Percentiles rank a stretch among this genome's conserved stretches.
phyloP scores from a whole-genome alignment of 2,113 vertebrate genomes.

The Ranitomeya variabilis region DNA sequence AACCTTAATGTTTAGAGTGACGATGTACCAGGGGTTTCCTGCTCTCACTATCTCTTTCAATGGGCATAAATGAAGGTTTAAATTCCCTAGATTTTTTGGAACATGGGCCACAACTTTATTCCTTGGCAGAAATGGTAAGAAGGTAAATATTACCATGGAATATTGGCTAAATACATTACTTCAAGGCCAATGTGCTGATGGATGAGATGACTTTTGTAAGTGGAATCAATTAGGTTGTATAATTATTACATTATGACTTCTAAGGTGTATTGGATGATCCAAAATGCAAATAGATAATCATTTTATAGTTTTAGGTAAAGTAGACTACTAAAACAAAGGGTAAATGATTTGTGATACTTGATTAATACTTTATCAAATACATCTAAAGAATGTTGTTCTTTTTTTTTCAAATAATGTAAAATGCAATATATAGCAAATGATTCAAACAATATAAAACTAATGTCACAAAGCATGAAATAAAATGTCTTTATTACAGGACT shows the following conservation, averaged over 20 bases:
- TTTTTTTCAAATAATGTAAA: no score
- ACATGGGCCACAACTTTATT: background rate
- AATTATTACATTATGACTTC: background rate
- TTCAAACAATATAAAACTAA: no score
- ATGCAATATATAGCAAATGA: no score
- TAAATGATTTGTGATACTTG: background rate
- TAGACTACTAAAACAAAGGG: background rate
- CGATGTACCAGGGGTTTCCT: background rate
- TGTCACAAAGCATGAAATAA: no score
- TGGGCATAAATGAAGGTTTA: background rate
- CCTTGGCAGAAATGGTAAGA: background rate
- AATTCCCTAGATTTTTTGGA: no score
- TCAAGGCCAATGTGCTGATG: background rate
- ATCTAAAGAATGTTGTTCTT: no score
- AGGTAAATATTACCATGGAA: background rate
- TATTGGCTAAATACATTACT: background rate
- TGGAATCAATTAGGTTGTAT: background rate
- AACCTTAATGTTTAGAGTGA: background rate
- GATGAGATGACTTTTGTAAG: background rate
- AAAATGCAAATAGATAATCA: background rate
- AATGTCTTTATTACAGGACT: no score
- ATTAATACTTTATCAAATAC: background rate
- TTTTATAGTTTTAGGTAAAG: background rate
- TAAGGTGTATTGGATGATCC: background rate
- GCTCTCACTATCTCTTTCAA: background rate